phyloP scores from a whole-genome alignment of 2,797 vertebrate species.

The Rhinophrynus dorsalis region DNA sequence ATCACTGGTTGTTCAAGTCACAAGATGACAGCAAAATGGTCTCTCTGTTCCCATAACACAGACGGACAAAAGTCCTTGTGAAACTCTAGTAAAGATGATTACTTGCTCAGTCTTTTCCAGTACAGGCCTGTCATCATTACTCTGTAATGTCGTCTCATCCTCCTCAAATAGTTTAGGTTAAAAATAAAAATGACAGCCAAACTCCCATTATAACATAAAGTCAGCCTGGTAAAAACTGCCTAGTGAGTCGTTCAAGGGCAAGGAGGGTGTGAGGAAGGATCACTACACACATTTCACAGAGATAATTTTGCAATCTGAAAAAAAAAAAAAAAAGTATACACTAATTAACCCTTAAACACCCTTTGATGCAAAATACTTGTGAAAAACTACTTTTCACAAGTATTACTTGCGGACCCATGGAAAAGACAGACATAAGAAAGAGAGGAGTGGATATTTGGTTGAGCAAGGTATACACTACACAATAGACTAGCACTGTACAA shows the following conservation, averaged over 20 bases:
- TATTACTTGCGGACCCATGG: no score
- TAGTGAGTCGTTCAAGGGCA: no score
- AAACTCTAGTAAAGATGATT: constrained; percentile 9
- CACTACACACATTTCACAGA: no score
- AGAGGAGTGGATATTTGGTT: no score
- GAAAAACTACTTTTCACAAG: no score
- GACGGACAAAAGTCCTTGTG: constrained; percentile 9
- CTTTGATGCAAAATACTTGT: no score
- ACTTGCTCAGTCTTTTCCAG: not conserved
- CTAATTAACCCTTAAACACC: no score
- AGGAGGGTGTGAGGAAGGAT: not conserved
- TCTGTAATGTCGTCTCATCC: not conserved
- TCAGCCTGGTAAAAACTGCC: not conserved
- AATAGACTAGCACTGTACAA: no score
- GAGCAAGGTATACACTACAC: no score
- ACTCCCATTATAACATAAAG: constrained; percentile 1
- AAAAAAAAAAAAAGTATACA: no score
- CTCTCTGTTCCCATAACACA: constrained; percentile 15
- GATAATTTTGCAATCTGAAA: no score
- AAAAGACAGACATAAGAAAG: no score
- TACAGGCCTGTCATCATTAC: not conserved
- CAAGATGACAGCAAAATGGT: not conserved
- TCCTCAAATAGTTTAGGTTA: constrained; percentile 6
- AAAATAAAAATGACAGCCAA: not conserved
- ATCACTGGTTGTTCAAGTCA: not conserved